Evolutionary conservation across 2,888 invertebrate genomes (phyloP), one percentile per base, ranked within the genome.

Genomic region (Cheilosia urbana): DNA sequence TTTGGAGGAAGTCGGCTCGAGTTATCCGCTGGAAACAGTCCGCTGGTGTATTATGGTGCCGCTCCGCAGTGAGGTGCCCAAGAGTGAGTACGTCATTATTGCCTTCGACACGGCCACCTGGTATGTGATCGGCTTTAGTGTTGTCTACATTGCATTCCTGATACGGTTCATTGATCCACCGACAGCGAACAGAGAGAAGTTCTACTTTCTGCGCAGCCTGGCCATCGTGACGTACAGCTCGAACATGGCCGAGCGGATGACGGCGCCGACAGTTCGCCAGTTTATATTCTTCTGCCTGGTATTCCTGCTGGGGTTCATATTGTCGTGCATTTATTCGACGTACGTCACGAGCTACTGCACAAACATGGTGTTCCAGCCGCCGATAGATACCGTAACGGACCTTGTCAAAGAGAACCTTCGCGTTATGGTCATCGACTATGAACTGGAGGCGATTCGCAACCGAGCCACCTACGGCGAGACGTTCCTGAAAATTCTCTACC

Each of bases 21-120:
- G 90, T 58, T 91, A 91, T 83, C 92, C 91, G 0, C 5, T 91
- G 40, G 90, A 90, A 63, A 76, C 88, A 58, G 87, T 89, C 66
- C 88, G 87, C 17, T 89, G 89, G 71, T 91, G 91, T 45, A 88
- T 91, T 0, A 91, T 91, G 90, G 90, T 92, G 2, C 91, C 92
- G 1, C 83, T 92, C 1, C 89, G 90, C 0, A 90, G 90, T 47
- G 91, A 91, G 87, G 69, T 91, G 47, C 89, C 92, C 9, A 89
- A 90, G 34, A 91, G 88, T 88, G 88, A 89, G 87, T 91, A 91
- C 60, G 83, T 91, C 17, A 87, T 90, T 0, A 90, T 90, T 88
- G 90, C 91, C 0, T 87, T 91, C 68, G 91, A 90, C 0, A 77
- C 71, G 2, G 89, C 89, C 40, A 90, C 91, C n/a, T 91, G 91